Evolutionary conservation across 2,113 vertebrate genomes (phyloP), one percentile per base, ranked within the genome.

Genomic region (Nothocercus nigrocapillus): DNA sequence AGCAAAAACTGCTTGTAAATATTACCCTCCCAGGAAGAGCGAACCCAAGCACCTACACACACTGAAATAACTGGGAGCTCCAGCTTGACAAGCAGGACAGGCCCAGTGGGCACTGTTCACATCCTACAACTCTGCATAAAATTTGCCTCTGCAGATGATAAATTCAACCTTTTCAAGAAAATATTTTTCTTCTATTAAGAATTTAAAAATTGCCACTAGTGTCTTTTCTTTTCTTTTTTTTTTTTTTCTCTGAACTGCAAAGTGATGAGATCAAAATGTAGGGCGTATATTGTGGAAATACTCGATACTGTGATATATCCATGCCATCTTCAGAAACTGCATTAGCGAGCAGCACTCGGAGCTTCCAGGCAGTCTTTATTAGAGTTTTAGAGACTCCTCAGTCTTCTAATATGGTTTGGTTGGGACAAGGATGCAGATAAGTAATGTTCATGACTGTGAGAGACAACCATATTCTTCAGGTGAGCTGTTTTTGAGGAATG

Each of bases 381-480:
- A 16, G 75, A 72, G 47, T 18, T 83, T 83, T n/a, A 67, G 72
- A 58, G 79, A 45, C n/a, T 76, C 28, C 27, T 80, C 14, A 2
- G 22, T 77, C 40, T 66, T 49, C 30, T 56, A 13, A 28, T 1
- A 6, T 3, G 44, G 69, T 28, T 75, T 68, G 56, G 18, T 3
- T 67, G 38, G 54, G 61, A 80, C 0, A 25, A 88, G 45, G 25
- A 74, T 4, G 3, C 6, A 62, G 36, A 49, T n/a, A 19, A 88
- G 40, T 27, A 75, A 78, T 7, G n/a, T 53, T 56, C 38, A 38
- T n/a, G 13, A 0, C 0, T 7, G 40, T 42, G 32, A 59, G 40
- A 79, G 36, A 83, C 59, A 76, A 62, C 5, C 5, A 0, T 1
- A 30, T 44, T 44, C 28, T 40, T 69, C 59, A 62, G 79, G 72